phyloP scores from a whole-genome alignment of 2,888 invertebrate species.

The Helleia helle region DNA sequence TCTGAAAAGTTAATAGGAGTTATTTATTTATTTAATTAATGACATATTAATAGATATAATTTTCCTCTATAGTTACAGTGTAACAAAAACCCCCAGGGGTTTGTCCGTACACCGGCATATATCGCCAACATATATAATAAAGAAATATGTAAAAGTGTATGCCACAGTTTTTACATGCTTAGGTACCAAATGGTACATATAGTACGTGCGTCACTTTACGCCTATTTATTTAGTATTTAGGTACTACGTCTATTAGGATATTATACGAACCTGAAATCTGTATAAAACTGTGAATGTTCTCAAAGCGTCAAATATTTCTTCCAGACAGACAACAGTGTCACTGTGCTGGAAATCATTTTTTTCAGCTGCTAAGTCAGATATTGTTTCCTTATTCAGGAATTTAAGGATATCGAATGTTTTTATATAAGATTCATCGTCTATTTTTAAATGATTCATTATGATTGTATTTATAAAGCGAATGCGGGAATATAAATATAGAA shows the following conservation, averaged over 20 bases:
- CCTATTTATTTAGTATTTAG: too few relatives aligned
- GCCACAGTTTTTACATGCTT: too few relatives aligned
- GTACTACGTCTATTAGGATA: too few relatives aligned
- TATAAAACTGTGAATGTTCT: not conserved
- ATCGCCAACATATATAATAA: too few relatives aligned
- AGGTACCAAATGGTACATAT: too few relatives aligned
- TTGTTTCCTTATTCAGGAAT: not conserved
- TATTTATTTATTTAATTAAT: too few relatives aligned
- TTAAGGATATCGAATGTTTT: not conserved
- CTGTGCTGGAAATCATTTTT: not conserved
- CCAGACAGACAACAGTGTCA: not conserved
- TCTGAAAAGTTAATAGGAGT: constrained; percentile 12
- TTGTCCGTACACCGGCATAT: too few relatives aligned
- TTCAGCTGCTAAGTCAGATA: not conserved
- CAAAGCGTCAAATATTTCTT: not conserved
- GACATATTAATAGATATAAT: too few relatives aligned
- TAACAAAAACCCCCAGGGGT: too few relatives aligned
- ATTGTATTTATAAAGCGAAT: not conserved
- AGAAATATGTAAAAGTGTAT: too few relatives aligned
- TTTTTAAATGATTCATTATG: constrained; percentile 1
- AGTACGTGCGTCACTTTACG: too few relatives aligned
- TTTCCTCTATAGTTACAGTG: too few relatives aligned
- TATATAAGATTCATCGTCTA: not conserved
- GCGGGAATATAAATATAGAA: not conserved
- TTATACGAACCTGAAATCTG: not conserved